These are phyloP conservation scores for Dendroctonus ponderosae DNA, from an alignment of 1,140 invertebrate species.

Conservation along the genomic window DNA sequence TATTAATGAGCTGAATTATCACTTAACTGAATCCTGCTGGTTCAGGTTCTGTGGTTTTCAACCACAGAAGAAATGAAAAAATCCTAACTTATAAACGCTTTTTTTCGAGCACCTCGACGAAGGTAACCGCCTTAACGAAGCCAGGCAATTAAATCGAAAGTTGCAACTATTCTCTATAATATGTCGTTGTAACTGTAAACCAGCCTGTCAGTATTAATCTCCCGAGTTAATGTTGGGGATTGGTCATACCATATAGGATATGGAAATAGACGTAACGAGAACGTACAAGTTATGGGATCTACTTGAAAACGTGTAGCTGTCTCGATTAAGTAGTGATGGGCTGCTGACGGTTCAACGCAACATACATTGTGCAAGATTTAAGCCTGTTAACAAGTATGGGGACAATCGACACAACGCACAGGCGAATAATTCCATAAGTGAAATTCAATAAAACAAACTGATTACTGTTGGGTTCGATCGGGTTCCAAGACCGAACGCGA, in stretches of 20 bases:
- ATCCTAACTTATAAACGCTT: too few relatives aligned
- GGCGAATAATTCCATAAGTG: too few relatives aligned
- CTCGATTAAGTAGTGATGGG: conserved; percentile 4
- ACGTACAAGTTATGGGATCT: conserved; percentile 13
- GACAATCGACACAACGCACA: too few relatives aligned
- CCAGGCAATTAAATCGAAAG: conserved; percentile 5
- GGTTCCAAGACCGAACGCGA: too few relatives aligned
- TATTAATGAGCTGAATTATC: too few relatives aligned
- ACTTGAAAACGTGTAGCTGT: conserved; percentile 8
- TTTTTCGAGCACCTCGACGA: background rate
- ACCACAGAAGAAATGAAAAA: too few relatives aligned
- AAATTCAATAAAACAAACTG: too few relatives aligned
- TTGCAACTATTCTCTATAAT: conserved; percentile 13
- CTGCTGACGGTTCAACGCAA: conserved; percentile 2
- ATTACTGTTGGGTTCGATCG: too few relatives aligned
- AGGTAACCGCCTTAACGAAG: background rate
- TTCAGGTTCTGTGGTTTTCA: too few relatives aligned
- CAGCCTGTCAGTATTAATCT: conserved; percentile 13
- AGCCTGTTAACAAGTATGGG: too few relatives aligned
- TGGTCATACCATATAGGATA: conserved; percentile 21
- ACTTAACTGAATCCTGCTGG: too few relatives aligned
- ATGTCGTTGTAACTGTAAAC: conserved; percentile 20
- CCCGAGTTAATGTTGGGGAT: conserved; percentile 12
- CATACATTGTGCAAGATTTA: background rate
- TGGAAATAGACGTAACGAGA: conserved; percentile 22